Base-by-base conservation (phyloP, 2,113 vertebrate species). In the Glaucidium brasilianum region DNA sequence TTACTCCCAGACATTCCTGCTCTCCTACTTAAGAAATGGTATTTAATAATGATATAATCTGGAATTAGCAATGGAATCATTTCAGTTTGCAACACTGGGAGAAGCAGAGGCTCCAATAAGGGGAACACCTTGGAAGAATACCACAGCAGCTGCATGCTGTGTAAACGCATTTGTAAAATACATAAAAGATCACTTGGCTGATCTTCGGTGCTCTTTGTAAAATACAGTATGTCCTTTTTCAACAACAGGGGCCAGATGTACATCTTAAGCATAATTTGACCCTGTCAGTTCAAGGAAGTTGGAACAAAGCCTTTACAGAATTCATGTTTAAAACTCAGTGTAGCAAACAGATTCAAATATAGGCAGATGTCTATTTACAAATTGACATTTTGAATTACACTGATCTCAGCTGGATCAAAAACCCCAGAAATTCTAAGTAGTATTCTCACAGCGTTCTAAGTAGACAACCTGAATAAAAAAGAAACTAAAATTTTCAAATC, bases 101-200 rank as follows among this genome's bases (percentile, higher is more conserved):
- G 34, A 95, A 86, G 32, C 39, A 87, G 88, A 95, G 66, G 97
- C 68, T 95, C 92, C 90, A 90, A 63, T 66, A 88, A 95, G 74
- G 77, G 81, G 56, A 95, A 66, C 53, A 94, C 88, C 73, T 95
- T 92, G 96, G 86, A 94, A 76, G 49, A 93, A 73, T 64, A 92
- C 58, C 55, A 92, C 32, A 73, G 43, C 95, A 97, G 88, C 94
- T 97, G 88, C 85, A 86, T 18, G 26, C 35, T 85, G 71, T 58
- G 30, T 64, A 94, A 88, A 82, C 81, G 55, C 37, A 58, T 95
- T 93, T 77, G 52, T 67, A 84, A 92, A 96, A 96, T 78, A 74
- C 52, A 81, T 85, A 39, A 89, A 85, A 88, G 79, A 89, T 86
- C 59, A 68, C 43, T 96, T 93, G 82, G 56, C 66, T 93, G 79